Conservation (phyloP, 2,888 invertebrate species). For the Schizotus pectinicornis region DNA sequence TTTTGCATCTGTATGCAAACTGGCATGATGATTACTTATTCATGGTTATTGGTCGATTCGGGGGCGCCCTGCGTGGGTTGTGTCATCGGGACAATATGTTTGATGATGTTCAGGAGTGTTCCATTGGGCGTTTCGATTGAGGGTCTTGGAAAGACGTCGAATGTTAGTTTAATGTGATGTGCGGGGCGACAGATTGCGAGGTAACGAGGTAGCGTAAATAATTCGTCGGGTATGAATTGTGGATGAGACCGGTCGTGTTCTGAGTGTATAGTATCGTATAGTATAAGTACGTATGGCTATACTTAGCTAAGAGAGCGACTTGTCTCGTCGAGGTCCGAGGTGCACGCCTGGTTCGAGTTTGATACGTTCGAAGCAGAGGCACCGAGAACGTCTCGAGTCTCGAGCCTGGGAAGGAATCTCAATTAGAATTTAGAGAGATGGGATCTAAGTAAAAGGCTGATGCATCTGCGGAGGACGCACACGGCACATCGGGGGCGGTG, state of each 20-base stretch:
- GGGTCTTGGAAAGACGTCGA: background rate
- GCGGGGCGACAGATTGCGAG: conserved; percentile 24
- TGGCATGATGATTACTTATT: too few relatives aligned
- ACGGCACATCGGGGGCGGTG: conserved; percentile 53
- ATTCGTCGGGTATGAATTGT: conserved; percentile 23
- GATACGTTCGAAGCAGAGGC: background rate
- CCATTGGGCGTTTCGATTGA: conserved; percentile 3
- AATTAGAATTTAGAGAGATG: conserved; percentile 57
- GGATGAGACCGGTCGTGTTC: conserved; percentile 17
- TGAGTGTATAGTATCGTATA: background rate
- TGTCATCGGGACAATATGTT: background rate
- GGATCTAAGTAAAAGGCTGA: conserved; percentile 56
- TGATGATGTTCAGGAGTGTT: conserved; percentile 1
- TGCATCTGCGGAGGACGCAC: conserved; percentile 51
- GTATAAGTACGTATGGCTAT: background rate
- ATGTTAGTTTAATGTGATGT: conserved; percentile 13
- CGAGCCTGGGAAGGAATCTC: conserved; percentile 53
- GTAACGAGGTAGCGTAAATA: conserved; percentile 23
- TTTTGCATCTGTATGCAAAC: too few relatives aligned
- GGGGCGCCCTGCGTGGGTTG: too few relatives aligned
- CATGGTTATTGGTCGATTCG: too few relatives aligned
- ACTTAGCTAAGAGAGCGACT: background rate
- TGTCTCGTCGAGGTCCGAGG: too few relatives aligned
- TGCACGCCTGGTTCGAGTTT: background rate
- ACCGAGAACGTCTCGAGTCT: background rate